A percentile compares a stretch with the other conserved stretches of the same genome.
These are phyloP conservation scores for Pemphredon lugubris DNA, from an alignment of 2,888 invertebrate genomes.

Conservation along the genomic window DNA sequence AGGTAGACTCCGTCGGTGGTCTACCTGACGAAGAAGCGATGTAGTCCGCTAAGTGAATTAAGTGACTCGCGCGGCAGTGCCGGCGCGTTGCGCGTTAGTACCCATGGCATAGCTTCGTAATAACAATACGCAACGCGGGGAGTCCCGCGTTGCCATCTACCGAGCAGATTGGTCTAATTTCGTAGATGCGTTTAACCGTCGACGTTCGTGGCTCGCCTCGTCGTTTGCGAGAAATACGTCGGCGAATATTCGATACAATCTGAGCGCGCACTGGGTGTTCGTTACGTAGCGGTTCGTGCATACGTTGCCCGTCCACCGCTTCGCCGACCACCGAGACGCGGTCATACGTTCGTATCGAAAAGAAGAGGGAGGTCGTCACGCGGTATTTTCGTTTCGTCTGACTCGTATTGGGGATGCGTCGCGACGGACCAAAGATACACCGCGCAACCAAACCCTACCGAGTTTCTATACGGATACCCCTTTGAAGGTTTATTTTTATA, in stretches of 20 bases:
- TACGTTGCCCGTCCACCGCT: slow-evolving; percentile 14
- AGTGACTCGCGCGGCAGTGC: slow-evolving; percentile 63
- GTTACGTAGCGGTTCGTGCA: slow-evolving; percentile 28
- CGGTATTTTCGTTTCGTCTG: slow-evolving; percentile 1
- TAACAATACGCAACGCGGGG: slow-evolving; percentile 32
- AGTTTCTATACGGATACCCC: no score
- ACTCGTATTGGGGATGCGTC: slow-evolving; percentile 1
- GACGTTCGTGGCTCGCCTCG: slow-evolving; percentile 28
- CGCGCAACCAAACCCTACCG: no score
- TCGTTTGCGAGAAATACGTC: slow-evolving; percentile 18
- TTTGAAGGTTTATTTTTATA: no score
- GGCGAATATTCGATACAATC: slow-evolving; percentile 40
- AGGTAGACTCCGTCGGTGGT: slow-evolving; percentile 14
- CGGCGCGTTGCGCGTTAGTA: slow-evolving; percentile 18
- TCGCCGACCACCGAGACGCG: slow-evolving; percentile 16
- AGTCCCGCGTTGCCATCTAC: slow-evolving; percentile 31
- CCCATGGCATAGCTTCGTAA: slow-evolving; percentile 9
- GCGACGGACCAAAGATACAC: slow-evolving; percentile 17
- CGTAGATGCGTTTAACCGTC: slow-evolving; percentile 58
- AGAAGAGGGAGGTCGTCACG: slow-evolving; percentile 2
- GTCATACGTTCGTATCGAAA: not conserved
- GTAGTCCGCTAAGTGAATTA: slow-evolving; percentile 63
- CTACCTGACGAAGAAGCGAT: slow-evolving; percentile 36
- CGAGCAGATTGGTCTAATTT: slow-evolving; percentile 62
- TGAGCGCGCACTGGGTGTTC: slow-evolving; percentile 54